phyloP scores from a whole-genome alignment of 2,113 vertebrate species.

The Ivindomyrus marchei region DNA sequence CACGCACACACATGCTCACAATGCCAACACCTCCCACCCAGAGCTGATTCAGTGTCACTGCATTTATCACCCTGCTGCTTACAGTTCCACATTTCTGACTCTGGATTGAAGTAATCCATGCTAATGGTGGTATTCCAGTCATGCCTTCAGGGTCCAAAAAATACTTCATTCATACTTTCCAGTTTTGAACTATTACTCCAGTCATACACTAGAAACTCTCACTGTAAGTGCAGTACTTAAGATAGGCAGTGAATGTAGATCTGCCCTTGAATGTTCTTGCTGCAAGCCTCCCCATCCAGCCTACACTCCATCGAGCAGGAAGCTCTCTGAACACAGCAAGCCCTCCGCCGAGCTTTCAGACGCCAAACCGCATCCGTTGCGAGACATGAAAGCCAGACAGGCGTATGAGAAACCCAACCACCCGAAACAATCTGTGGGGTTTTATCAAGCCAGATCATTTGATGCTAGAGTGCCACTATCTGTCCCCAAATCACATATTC shows the following conservation, averaged over 20 bases:
- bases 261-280: background rate
- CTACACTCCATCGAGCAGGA: background rate
- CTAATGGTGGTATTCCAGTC: background rate
- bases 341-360: background rate
- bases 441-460: background rate
- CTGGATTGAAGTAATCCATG: background rate
- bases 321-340: background rate
- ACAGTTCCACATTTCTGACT: background rate
- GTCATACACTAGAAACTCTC: background rate
- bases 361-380: background rate
- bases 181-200: background rate
- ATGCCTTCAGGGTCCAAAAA: background rate
- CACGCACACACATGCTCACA: background rate
- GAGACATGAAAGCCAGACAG: background rate
- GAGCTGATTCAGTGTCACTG: background rate
- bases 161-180: background rate
- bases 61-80: background rate
- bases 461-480: background rate
- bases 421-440: background rate
- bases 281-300: background rate
- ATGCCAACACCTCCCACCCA: background rate
- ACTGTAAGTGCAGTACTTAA: background rate
- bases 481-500: background rate
- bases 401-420: background rate
- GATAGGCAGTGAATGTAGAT: background rate